Evolutionary conservation across 2,888 invertebrate genomes (phyloP), one percentile per base, ranked within the genome.

Genomic region (Crematogaster levior): DNA sequence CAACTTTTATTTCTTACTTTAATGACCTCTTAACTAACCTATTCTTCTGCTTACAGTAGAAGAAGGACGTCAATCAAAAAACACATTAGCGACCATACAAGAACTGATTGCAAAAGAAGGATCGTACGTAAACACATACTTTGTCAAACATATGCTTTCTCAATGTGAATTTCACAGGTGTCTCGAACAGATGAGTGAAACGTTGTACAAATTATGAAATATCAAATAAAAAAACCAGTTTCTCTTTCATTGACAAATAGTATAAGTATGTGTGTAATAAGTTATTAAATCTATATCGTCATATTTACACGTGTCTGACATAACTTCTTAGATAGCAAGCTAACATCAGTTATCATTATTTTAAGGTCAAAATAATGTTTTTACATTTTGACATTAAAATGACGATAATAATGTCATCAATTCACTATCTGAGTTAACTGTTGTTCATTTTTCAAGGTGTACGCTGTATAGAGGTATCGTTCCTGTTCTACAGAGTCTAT

Each of bases 401-500:
- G n/a, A n/a, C n/a, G n/a, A n/a, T n/a, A n/a, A n/a, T n/a, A n/a
- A n/a, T n/a, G n/a, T n/a, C n/a, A n/a, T n/a, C n/a, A n/a, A n/a
- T n/a, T n/a, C n/a, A n/a, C n/a, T n/a, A n/a, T n/a, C n/a, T n/a
- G n/a, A n/a, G n/a, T 61, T 30, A 77, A n/a, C 6, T n/a, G 10
- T 34, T n/a, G 1, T 60, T 58, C 0, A 2, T 65, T 73, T n/a
- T 90, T 93, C 92, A 90, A 96, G 96, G 72, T 95, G 95, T 72
- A 96, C 97, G 0, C 94, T 98, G 65, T 98, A 98, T 92, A 95
- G 96, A 89, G 98, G 98, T 4, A 95, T 98, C 74, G 95, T 97
- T 46, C 98, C 98, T 12, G 98, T 98, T 6, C 95, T 98, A 63
- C 96, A 97, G 90, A 97, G 98, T 85, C 95, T 98, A 5, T 98